phyloP scores from a whole-genome alignment of 2,888 invertebrate genomes.

The Tachina lurida region DNA sequence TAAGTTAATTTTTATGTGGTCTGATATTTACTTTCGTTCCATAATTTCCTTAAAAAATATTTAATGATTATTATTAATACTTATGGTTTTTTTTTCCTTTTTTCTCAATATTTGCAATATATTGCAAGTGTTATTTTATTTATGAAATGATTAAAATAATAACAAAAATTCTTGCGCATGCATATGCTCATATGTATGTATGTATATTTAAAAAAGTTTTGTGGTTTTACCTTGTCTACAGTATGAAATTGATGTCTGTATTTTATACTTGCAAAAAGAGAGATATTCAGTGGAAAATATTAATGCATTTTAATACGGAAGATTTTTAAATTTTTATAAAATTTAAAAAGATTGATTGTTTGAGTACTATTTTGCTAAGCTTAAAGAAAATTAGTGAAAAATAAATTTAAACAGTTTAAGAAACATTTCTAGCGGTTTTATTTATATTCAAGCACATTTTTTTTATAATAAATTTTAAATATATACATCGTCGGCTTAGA shows the following conservation, averaged over 20 bases:
- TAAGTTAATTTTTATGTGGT: background rate
- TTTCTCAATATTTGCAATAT: background rate
- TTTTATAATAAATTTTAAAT: too few species aligned
- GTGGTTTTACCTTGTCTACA: slow-evolving; percentile 36
- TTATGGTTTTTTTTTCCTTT: background rate
- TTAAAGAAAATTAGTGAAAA: too few species aligned
- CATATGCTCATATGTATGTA: too few species aligned
- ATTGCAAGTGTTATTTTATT: slow-evolving; percentile 22
- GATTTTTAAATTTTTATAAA: background rate
- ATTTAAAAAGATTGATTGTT: background rate
- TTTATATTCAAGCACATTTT: too few species aligned
- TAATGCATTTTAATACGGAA: background rate
- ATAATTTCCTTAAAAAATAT: slow-evolving; percentile 9
- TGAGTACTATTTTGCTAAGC: too few species aligned
- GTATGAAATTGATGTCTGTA: slow-evolving; percentile 10
- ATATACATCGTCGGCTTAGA: too few species aligned
- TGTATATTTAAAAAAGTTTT: slow-evolving; percentile 1
- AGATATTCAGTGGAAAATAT: background rate
- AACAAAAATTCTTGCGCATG: background rate
- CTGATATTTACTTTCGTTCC: slow-evolving; percentile 24
- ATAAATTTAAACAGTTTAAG: too few species aligned
- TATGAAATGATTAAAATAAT: background rate
- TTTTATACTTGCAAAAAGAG: slow-evolving; percentile 8
- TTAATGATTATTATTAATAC: slow-evolving; percentile 10
- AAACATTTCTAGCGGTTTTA: too few species aligned